Conservation (phyloP, 2,797 vertebrate genomes). For the Tauraco hartlaubi region DNA sequence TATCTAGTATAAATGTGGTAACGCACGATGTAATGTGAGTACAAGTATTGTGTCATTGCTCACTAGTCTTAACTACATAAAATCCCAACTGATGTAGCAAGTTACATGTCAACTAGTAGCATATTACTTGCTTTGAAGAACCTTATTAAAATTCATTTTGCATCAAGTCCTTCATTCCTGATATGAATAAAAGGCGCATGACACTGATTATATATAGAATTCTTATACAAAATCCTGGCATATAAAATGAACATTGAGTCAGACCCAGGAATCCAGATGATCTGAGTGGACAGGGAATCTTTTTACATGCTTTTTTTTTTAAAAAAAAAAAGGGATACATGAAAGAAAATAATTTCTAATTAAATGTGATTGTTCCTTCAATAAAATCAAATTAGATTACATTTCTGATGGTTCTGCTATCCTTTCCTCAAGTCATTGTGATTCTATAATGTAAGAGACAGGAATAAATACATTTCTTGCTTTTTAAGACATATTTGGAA, state of each 20-base stretch:
- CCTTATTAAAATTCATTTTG: slow-evolving; percentile 21
- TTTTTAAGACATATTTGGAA: neutral
- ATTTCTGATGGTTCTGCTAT: neutral
- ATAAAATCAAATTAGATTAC: neutral
- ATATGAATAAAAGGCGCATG: neutral
- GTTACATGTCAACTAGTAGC: neutral
- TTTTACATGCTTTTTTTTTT: neutral
- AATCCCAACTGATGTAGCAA: neutral
- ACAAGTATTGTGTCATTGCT: neutral
- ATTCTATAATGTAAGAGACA: neutral
- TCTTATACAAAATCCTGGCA: neutral
- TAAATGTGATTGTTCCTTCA: neutral
- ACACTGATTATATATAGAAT: neutral
- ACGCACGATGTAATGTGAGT: neutral
- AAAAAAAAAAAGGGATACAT: neutral
- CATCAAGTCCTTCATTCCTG: neutral
- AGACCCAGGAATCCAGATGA: neutral
- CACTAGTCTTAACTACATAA: neutral
- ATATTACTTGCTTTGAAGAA: neutral
- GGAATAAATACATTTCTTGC: neutral
- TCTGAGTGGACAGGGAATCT: neutral
- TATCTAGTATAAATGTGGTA: neutral
- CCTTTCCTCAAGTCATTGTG: neutral
- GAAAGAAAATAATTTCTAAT: neutral
- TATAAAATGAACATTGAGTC: neutral